Conservation (phyloP, 2,888 invertebrate species). For the Eugnorisma glareosa region DNA sequence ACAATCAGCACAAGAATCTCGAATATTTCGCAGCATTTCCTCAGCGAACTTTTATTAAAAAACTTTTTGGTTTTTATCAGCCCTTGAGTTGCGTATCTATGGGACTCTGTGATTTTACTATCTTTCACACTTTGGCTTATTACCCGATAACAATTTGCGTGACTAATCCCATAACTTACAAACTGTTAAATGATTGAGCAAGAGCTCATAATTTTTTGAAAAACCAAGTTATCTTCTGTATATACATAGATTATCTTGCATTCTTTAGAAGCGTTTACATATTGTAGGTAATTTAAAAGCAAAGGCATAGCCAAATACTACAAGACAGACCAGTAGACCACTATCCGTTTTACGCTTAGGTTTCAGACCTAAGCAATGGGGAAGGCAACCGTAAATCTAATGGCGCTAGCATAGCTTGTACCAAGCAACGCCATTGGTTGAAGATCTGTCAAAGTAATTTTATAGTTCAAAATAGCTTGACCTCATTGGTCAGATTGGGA, state of each 20-base stretch:
- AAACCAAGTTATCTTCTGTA: neutral
- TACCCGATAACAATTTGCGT: neutral
- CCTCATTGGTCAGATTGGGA: too few species aligned
- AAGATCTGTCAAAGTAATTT: too few species aligned
- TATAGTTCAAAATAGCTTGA: too few species aligned
- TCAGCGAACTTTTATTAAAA: slow-evolving; percentile 62
- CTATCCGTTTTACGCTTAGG: neutral
- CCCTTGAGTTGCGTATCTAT: slow-evolving; percentile 41
- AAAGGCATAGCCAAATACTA: neutral
- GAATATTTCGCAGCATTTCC: slow-evolving; percentile 54
- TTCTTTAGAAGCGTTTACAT: neutral
- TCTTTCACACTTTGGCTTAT: slow-evolving; percentile 7
- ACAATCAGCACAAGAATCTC: slow-evolving; percentile 60
- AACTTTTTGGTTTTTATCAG: slow-evolving; percentile 60
- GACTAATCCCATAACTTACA: neutral
- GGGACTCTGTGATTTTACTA: slow-evolving; percentile 26
- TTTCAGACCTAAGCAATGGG: too few species aligned
- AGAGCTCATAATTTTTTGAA: neutral
- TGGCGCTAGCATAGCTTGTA: too few species aligned
- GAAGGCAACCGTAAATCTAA: too few species aligned
- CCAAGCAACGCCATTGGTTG: too few species aligned
- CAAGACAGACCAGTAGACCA: too few species aligned
- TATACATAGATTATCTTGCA: neutral
- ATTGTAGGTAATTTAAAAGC: neutral
- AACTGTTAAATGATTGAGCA: neutral